These are phyloP conservation scores for Nymphalis c-album DNA, from an alignment of 2,888 invertebrate species.

Conservation along the genomic window DNA sequence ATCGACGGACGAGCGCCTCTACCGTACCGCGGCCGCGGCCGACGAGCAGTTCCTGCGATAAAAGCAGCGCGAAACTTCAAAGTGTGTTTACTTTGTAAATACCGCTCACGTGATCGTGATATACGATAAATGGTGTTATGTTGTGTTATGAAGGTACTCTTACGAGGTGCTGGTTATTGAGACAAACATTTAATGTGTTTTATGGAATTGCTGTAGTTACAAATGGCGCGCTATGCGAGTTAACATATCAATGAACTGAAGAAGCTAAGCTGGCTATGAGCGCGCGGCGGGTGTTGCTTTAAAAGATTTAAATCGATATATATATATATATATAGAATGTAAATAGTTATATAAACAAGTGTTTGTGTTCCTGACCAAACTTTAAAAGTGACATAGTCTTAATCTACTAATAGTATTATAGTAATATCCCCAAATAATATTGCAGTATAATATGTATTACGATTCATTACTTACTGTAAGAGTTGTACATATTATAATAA, in stretches of 20 bases:
- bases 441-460: too few relatives aligned
- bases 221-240: neutral
- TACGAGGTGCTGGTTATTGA: too few relatives aligned
- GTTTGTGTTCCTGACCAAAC: neutral
- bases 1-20: constrained; percentile 48
- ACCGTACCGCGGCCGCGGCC: constrained; percentile 46
- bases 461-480: too few relatives aligned
- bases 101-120: neutral
- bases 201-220: neutral
- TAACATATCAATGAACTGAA: constrained; percentile 1
- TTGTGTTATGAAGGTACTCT: too few relatives aligned
- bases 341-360: neutral
- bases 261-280: constrained; percentile 7
- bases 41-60: constrained; percentile 32
- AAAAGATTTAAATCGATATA: neutral
- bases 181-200: neutral
- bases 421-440: too few relatives aligned
- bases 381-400: neutral
- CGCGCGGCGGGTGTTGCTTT: neutral
- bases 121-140: too few relatives aligned
- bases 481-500: too few relatives aligned
- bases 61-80: neutral
- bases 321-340: neutral
- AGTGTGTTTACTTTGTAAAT: constrained; percentile 6
- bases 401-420: neutral